Percentiles rank a stretch among this genome's conserved stretches.
These are phyloP conservation scores for Trachops cirrhosus DNA, from an alignment of 2,797 vertebrate species.

Conservation along the genomic window DNA sequence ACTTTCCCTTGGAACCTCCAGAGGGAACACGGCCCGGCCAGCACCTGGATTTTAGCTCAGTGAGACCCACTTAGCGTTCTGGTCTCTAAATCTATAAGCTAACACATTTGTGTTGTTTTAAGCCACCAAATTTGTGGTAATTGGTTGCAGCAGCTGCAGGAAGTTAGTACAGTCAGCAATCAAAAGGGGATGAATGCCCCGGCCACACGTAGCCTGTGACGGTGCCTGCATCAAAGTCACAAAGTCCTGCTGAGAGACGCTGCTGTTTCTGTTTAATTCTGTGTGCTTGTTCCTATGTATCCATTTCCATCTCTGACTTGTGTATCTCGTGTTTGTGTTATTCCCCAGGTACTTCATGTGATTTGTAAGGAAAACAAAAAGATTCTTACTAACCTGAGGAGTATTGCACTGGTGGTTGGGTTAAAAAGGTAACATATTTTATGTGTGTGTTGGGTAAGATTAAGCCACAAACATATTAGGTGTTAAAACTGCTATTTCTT, in stretches of 20 bases:
- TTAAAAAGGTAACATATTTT: not conserved
- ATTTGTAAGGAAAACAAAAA: not conserved
- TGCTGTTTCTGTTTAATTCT: not conserved
- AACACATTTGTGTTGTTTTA: not conserved
- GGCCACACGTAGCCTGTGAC: fast-evolving
- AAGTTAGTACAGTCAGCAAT: not conserved
- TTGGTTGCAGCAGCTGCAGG: not conserved
- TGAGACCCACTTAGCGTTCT: not conserved
- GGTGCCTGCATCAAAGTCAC: not conserved
- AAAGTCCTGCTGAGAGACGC: fast-evolving
- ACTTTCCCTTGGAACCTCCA: too few species aligned
- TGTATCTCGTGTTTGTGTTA: not conserved
- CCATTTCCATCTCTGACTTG: not conserved
- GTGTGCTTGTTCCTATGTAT: not conserved
- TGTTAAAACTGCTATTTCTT: not conserved
- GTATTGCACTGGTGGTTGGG: not conserved
- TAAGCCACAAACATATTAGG: not conserved
- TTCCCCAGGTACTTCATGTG: too few species aligned
- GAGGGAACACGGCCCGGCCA: not conserved
- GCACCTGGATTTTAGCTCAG: not conserved
- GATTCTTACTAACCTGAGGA: not conserved
- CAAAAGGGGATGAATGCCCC: not conserved
- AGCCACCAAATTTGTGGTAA: not conserved
- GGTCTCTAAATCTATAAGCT: not conserved
- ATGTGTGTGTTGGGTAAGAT: too few species aligned